Evolutionary conservation across 2,888 invertebrate species (phyloP).

Genomic region (Meghimatium bilineatum): DNA sequence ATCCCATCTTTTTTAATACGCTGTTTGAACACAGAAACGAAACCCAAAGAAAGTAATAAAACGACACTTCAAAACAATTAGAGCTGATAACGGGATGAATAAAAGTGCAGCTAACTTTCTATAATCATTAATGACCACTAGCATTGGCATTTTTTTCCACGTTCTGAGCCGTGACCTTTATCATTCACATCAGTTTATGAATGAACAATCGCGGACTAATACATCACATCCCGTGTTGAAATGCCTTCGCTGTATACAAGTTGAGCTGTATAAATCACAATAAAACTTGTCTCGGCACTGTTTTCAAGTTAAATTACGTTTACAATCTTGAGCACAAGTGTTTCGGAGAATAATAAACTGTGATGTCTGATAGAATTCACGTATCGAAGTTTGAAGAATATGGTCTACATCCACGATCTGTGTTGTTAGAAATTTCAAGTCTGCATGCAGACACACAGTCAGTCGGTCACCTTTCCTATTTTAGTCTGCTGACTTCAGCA

Average conservation of each 20-base stretch:
- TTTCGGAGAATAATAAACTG: background rate
- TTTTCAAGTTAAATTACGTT: background rate
- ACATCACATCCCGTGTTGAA: constrained; percentile 48
- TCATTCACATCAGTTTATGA: constrained; percentile 58
- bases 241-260: constrained; percentile 40
- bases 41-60: background rate
- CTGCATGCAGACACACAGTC: constrained; percentile 23
- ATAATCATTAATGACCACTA: constrained; percentile 48
- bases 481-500: constrained; percentile 46
- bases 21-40: background rate
- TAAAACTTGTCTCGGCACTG: background rate
- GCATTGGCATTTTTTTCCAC: constrained; percentile 44
- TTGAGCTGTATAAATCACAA: background rate
- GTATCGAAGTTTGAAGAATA: constrained; percentile 24
- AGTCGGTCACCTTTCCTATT: constrained; percentile 53
- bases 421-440: constrained; percentile 28
- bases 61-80: background rate
- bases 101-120: constrained; percentile 12
- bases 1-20: constrained; percentile 12
- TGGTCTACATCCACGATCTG: constrained; percentile 25
- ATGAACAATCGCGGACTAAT: constrained; percentile 54
- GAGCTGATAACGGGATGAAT: constrained; percentile 1
- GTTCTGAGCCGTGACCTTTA: constrained; percentile 53
- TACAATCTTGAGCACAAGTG: background rate
- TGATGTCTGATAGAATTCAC: background rate